phyloP scores from a whole-genome alignment of 2,113 vertebrate genomes.

The Zapornia atra region DNA sequence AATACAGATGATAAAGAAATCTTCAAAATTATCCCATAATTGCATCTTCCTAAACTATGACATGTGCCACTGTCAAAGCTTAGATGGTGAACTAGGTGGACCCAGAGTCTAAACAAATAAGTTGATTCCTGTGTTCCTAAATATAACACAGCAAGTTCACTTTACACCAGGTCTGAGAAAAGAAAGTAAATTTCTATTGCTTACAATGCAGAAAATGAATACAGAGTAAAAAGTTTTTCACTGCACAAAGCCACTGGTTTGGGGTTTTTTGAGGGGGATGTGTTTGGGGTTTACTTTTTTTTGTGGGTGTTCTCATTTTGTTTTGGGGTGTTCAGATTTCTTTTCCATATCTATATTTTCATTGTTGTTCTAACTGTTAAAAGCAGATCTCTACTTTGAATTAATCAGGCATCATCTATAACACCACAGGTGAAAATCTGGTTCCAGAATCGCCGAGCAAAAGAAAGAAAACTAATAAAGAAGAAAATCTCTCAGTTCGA shows the following conservation, averaged over 20 bases:
- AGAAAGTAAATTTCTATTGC: not conserved
- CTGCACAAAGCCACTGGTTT: not conserved
- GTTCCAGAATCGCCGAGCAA: constrained; percentile 94
- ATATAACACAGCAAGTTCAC: not conserved
- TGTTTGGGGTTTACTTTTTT: not conserved
- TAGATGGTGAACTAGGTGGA: not conserved
- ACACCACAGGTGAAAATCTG: constrained; percentile 90
- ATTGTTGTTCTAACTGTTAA: not conserved
- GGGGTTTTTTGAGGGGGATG: not conserved
- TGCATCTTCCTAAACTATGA: not conserved
- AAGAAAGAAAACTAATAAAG: constrained; percentile 93
- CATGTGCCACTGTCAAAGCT: not conserved
- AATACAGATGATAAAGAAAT: not conserved
- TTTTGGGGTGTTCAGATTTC: no score
- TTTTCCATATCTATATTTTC: not conserved
- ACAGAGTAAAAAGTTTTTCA: not conserved
- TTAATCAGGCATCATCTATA: not conserved
- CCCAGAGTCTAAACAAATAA: not conserved
- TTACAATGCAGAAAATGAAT: not conserved
- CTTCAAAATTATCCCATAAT: not conserved
- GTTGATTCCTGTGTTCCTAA: not conserved
- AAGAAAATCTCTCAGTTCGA: constrained; percentile 93
- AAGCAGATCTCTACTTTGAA: not conserved
- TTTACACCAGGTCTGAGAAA: not conserved
- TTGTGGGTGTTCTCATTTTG: not conserved